Evolutionary conservation across 2,113 vertebrate species (phyloP).

Genomic region (Herpetotheres cachinnans): DNA sequence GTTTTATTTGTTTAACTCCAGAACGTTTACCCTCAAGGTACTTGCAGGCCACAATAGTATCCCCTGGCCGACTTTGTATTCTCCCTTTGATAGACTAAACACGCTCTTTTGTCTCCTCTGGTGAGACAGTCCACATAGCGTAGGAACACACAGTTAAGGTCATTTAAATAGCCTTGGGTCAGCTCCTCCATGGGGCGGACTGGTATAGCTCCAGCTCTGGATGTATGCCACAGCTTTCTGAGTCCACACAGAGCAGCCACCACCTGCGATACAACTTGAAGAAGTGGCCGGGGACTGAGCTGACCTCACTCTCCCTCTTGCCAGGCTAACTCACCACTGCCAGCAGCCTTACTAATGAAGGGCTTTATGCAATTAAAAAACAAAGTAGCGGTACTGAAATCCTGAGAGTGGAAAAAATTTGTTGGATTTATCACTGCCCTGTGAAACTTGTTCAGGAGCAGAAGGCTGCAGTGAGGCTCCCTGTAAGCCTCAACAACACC

Average conservation of each 20-base stretch:
- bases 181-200: not conserved
- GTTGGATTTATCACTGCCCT: not conserved
- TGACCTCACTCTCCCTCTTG: not conserved
- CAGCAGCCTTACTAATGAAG: not conserved
- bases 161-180: not conserved
- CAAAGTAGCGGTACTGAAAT: not conserved
- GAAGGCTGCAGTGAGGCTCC: not conserved
- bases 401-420: not conserved
- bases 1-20: not conserved
- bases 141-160: not conserved
- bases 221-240: not conserved
- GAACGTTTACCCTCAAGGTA: not conserved
- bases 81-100: constrained; percentile 10
- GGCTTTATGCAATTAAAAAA: not conserved
- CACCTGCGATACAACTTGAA: fast-evolving
- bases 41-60: not conserved
- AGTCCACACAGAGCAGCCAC: fast-evolving
- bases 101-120: not conserved
- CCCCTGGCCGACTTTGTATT: not conserved
- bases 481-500: no score
- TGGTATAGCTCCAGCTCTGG: not conserved
- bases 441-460: not conserved
- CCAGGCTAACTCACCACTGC: not conserved
- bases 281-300: not conserved
- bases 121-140: not conserved